A percentile compares a stretch with the other conserved stretches of the same genome.
phyloP scores from a whole-genome alignment of 2,797 vertebrate genomes.

The Pseudochaenichthys georgianus region DNA sequence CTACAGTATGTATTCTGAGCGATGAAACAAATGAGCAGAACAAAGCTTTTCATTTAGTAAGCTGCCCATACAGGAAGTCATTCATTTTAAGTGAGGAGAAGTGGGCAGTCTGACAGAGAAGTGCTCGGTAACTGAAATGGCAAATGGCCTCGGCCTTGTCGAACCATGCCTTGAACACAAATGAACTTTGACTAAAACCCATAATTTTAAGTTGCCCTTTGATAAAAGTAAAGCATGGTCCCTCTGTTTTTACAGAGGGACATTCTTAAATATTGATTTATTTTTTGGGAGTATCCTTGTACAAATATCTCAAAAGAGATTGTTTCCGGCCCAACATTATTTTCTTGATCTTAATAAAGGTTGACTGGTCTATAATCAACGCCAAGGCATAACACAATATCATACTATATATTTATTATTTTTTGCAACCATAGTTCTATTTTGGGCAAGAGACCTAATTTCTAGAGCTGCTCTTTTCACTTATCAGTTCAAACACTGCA shows the following conservation, averaged over 20 bases:
- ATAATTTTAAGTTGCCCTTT: conserved; percentile 7
- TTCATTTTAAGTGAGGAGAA: conserved; percentile 63
- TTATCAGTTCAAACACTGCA: conserved; percentile 9
- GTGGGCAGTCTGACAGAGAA: conserved; percentile 21
- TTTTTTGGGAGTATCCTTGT: conserved; percentile 1
- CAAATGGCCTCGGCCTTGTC: conserved; percentile 30
- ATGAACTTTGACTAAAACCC: conserved; percentile 25
- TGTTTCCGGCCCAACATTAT: neutral
- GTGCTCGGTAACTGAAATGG: conserved; percentile 29
- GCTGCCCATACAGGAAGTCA: conserved; percentile 51
- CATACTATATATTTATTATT: conserved; percentile 3
- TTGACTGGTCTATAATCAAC: neutral
- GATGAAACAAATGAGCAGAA: conserved; percentile 52
- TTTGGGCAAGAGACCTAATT: conserved; percentile 16
- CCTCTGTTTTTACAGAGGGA: neutral
- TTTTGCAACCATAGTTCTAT: neutral
- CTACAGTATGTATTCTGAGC: conserved; percentile 34
- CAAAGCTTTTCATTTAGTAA: conserved; percentile 59
- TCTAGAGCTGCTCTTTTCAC: neutral
- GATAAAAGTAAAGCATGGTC: conserved; percentile 2
- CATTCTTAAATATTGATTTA: conserved; percentile 8
- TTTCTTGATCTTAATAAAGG: neutral
- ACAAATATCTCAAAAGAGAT: neutral
- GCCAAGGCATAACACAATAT: conserved; percentile 4
- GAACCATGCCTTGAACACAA: conserved; percentile 23